A percentile compares a stretch with the other conserved stretches of the same genome.
These are phyloP conservation scores for Portunus trituberculatus DNA, from an alignment of 1,140 invertebrate species.

Conservation along the genomic window DNA sequence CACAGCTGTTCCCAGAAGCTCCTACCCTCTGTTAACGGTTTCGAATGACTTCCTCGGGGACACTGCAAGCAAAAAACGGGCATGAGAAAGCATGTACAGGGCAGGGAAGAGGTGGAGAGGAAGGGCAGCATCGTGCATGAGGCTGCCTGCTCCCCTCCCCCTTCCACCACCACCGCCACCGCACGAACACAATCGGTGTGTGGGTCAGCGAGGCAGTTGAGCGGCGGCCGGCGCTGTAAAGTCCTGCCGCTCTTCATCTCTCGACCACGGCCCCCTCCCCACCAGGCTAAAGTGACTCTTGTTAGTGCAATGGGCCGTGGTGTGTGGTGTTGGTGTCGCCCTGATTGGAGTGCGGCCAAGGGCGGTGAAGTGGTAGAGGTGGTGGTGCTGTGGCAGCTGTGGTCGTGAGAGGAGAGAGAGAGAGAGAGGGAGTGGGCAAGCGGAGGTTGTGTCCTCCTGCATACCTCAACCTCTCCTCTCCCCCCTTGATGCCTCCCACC, in stretches of 20 bases:
- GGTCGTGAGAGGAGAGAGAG: neutral
- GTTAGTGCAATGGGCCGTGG: neutral
- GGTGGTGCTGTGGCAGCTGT: neutral
- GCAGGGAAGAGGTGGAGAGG: neutral
- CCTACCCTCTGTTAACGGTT: neutral
- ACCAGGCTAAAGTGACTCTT: constrained; percentile 18
- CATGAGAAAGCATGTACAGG: neutral
- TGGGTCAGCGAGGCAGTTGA: constrained; percentile 57
- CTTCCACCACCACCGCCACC: neutral
- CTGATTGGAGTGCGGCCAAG: neutral
- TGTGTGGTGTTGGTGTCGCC: neutral
- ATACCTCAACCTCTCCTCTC: constrained; percentile 18
- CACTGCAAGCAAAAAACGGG: neutral
- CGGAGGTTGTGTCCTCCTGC: neutral
- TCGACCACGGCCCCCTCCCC: neutral
- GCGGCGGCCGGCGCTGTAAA: constrained; percentile 44
- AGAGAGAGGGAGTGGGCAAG: neutral
- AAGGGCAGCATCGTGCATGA: constrained; percentile 35
- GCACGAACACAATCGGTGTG: constrained; percentile 50
- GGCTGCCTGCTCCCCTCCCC: neutral
- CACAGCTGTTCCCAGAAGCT: neutral
- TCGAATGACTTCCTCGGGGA: neutral
- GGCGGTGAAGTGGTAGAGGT: neutral
- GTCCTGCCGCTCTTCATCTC: constrained; percentile 45
- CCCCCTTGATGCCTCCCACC: neutral